phyloP scores from a whole-genome alignment of 2,797 vertebrate genomes.

The Fratercula arctica region DNA sequence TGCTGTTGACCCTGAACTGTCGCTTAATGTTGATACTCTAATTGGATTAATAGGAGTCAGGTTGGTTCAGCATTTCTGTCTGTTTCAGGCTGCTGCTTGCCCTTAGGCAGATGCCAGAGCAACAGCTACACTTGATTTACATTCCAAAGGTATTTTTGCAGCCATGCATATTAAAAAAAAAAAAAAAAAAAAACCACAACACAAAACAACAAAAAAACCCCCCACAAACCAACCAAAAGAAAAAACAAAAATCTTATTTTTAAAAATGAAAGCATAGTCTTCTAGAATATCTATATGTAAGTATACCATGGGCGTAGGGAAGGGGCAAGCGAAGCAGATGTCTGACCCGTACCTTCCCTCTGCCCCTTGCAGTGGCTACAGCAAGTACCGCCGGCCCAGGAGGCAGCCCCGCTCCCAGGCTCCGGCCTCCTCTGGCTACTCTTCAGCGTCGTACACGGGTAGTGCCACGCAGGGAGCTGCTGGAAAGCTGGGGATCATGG shows the following conservation, averaged over 20 bases:
- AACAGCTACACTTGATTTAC: not conserved
- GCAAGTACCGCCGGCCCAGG: constrained; percentile 39
- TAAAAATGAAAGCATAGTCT: not conserved
- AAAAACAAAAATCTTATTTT: too few relatives aligned
- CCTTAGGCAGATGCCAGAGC: not conserved
- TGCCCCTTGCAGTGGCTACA: constrained; percentile 28
- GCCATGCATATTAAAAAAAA: not conserved
- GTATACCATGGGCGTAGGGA: fast-evolving
- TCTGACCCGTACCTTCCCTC: not conserved
- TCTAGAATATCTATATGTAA: fast-evolving
- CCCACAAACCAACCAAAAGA: too few relatives aligned
- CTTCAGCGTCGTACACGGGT: fast-evolving
- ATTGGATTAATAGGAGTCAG: not conserved
- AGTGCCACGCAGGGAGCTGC: not conserved
- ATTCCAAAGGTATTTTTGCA: not conserved
- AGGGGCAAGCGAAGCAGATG: fast-evolving
- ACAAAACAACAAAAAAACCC: too few relatives aligned
- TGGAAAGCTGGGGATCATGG: constrained; percentile 74
- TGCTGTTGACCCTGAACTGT: not conserved
- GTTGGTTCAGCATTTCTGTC: not conserved
- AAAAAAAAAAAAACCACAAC: not conserved
- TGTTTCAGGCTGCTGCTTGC: not conserved
- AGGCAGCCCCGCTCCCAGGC: not conserved
- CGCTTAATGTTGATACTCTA: not conserved
- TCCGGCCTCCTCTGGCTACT: not conserved